These are phyloP conservation scores for Perodicticus potto DNA, from an alignment of 2,797 vertebrate genomes.

Conservation along the genomic window DNA sequence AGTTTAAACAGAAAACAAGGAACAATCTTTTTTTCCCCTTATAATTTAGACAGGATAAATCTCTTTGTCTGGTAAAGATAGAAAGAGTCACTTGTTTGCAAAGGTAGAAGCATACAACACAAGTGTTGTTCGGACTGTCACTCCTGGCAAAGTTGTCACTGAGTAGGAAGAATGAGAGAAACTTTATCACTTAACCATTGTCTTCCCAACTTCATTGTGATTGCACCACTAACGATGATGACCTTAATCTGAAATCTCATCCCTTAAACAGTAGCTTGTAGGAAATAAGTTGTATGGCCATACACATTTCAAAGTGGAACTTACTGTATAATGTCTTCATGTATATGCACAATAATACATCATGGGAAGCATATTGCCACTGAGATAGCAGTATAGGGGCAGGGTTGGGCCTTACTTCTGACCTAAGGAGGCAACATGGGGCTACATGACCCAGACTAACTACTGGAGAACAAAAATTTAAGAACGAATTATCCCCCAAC, in stretches of 20 bases:
- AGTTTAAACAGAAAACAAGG: conserved; percentile 3
- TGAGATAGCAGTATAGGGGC: neutral
- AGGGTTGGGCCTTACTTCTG: neutral
- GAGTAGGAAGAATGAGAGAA: neutral
- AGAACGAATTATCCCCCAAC: neutral
- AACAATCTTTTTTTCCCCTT: neutral
- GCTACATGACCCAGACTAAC: neutral
- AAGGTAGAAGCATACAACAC: neutral
- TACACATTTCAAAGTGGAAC: neutral
- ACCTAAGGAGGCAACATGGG: neutral
- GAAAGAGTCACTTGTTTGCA: neutral
- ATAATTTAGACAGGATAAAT: neutral
- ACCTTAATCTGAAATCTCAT: neutral
- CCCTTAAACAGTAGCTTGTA: neutral
- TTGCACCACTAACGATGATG: neutral
- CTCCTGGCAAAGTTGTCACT: neutral
- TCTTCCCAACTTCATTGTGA: neutral
- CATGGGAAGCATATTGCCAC: neutral
- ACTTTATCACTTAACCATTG: neutral
- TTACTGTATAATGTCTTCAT: neutral
- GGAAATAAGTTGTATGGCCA: neutral
- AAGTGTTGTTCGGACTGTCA: neutral
- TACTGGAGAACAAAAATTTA: neutral
- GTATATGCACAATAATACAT: neutral
- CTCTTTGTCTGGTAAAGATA: neutral